Evolutionary conservation across 2,888 invertebrate genomes (phyloP), one percentile per base, ranked within the genome.

Genomic region (Drosophila ezoana): DNA sequence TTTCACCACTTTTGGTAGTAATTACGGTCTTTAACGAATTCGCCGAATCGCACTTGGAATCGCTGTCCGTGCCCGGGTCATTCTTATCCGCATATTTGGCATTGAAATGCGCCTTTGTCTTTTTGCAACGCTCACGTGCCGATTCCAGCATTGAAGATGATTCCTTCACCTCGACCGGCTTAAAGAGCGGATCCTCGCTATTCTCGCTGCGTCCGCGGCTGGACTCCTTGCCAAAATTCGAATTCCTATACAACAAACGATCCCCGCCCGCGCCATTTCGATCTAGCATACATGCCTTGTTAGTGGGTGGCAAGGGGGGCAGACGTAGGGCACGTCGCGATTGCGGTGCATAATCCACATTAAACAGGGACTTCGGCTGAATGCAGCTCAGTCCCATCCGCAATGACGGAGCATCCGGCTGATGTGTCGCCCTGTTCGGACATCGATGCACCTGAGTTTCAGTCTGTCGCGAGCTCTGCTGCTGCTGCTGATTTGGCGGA

Each of bases 1-100:
- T 72, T 1, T 71, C 64, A 0, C 79, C 88, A 16, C 77, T 85
- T 33, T 78, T 87, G 0, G 72, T 64, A 44, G 87, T 86, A 8
- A 87, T 79, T 3, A 80, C 68, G 0, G 88, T 84, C 16, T 45
- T 58, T 0, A 49, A 35, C 0, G 87, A 83, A 4, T 48, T 70
- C 8, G 51, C 49, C 0, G 87, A 84, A 11, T 60, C 68, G 14
- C 48, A 58, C 0, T 78, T 75, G 4, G 76, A 83, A 1, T 37
- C 72, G 32, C 63, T 79, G 0, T 67, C 65, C n/a, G 28, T 47
- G 23, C 1, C 0, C 4, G 8, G 9, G 0, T 4, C 28, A 16
- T n/a, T 33, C 14, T 40, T 40, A n/a, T 16, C 40, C 13, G 35
- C 35, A 35, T 44, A 54, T 14, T 37, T 54, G 35, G 54, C 35